Evolutionary conservation across 2,888 invertebrate species (phyloP).

Genomic region (Pachycephus smyrnensis): DNA sequence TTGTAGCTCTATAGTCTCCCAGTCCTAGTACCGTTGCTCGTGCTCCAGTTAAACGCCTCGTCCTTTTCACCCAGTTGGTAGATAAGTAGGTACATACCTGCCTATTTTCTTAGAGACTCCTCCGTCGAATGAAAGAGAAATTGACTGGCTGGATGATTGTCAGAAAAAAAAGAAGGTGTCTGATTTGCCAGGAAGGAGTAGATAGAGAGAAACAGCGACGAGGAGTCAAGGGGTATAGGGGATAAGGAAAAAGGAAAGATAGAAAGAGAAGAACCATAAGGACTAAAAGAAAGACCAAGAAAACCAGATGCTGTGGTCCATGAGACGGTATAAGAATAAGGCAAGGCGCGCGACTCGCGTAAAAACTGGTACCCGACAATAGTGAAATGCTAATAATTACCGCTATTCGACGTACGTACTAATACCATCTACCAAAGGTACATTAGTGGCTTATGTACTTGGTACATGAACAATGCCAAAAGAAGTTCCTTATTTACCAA

Average conservation of each 20-base stretch:
- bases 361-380: slow-evolving; percentile 31
- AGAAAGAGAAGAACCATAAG: slow-evolving; percentile 11
- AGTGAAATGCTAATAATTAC: slow-evolving; percentile 54
- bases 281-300: slow-evolving; percentile 20
- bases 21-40: slow-evolving; percentile 51
- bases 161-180: slow-evolving; percentile 15
- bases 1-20: background rate
- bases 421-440: background rate
- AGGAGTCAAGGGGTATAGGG: background rate
- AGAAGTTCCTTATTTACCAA: background rate
- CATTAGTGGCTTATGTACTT: background rate
- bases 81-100: background rate
- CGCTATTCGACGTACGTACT: background rate
- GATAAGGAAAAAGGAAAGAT: slow-evolving; percentile 26
- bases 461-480: background rate
- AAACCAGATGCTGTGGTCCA: slow-evolving; percentile 7
- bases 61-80: background rate
- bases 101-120: background rate
- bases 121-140: slow-evolving; percentile 60
- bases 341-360: background rate
- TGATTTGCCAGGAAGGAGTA: background rate
- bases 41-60: slow-evolving; percentile 58
- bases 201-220: slow-evolving; percentile 4
- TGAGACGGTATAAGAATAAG: slow-evolving; percentile 10
- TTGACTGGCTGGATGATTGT: slow-evolving; percentile 45